Base-by-base conservation (phyloP, 2,888 invertebrate genomes). In the Scaptodrosophila latifasciaeformis region DNA sequence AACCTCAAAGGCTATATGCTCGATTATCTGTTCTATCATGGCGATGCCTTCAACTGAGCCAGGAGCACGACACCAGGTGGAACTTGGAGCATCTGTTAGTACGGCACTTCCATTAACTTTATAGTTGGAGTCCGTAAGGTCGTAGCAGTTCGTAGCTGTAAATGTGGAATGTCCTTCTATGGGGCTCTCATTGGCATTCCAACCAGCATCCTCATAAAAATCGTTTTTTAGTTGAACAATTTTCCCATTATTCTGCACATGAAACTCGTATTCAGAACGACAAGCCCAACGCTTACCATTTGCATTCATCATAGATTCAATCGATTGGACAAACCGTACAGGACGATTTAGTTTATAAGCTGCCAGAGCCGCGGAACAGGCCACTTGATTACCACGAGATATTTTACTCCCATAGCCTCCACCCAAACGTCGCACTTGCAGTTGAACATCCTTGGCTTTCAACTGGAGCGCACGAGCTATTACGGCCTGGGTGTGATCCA, bases 351-450 rank as follows among this genome's bases (percentile, higher is more conserved):
- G 66, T 46, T 81, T 82, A 60, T 90, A 84, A 0, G 92, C 90
- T 0, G 91, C 94, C 9, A 96, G 77, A 0, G 93, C 91, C 54
- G 92, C 90, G 0, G 92, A 92, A 19, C 90, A 88, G 0, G 92
- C 89, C 0, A 90, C 82, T 6, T 89, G 86, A 10, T 87, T 84
- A 4, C 89, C 84, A 4, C 94, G 88, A 0, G 90, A 88, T 46
- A 94, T 90, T 49, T 96, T 96, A 0, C 88, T 89, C 0, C 96
- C 96, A 81, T 92, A 96, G 0, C 88, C 93, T 9, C 96, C 96
- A 2, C 96, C 96, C 2, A 95, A 67, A 31, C 95, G 90, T 3
- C 90, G 88, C 0, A 94, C 92, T 37, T 87, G 85, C 0, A 95
- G 87, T 59, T 92, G 90, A n/a, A 95, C 89, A 43, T 94, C 89